These are phyloP conservation scores for Dryocosmus kuriphilus DNA, from an alignment of 2,888 invertebrate genomes.

Conservation along the genomic window DNA sequence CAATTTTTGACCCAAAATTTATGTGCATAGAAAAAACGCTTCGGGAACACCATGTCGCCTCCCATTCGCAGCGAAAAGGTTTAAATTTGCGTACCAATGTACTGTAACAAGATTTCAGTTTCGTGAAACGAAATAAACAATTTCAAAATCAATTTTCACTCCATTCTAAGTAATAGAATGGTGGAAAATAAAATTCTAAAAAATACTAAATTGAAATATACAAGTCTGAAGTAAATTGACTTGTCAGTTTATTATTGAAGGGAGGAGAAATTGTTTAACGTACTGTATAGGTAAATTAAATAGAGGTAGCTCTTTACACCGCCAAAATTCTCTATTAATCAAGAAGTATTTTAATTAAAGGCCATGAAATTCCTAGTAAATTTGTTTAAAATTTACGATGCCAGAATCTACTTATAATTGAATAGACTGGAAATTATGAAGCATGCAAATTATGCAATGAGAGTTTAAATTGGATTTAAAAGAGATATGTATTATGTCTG, in stretches of 20 bases:
- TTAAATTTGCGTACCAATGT: too few species aligned
- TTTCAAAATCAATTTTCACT: neutral
- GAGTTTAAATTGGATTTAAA: slow-evolving; percentile 6
- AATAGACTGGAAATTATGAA: neutral
- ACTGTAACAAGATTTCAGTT: neutral
- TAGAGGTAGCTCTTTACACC: too few species aligned
- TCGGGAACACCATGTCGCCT: too few species aligned
- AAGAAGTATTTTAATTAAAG: neutral
- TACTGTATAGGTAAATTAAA: neutral
- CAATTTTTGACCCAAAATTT: too few species aligned
- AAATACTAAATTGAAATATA: neutral
- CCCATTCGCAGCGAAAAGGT: too few species aligned
- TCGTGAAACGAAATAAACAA: neutral
- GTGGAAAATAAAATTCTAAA: neutral
- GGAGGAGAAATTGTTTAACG: neutral
- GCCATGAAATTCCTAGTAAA: slow-evolving; percentile 3
- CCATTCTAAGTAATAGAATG: neutral
- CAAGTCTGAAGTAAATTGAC: neutral
- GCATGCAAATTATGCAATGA: neutral
- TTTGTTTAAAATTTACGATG: neutral
- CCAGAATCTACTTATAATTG: neutral
- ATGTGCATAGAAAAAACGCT: too few species aligned
- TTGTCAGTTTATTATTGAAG: neutral
- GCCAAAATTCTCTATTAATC: too few species aligned
- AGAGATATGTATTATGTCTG: slow-evolving; percentile 2